phyloP scores from a whole-genome alignment of 2,113 vertebrate species.

The Halcyon malimbica region DNA sequence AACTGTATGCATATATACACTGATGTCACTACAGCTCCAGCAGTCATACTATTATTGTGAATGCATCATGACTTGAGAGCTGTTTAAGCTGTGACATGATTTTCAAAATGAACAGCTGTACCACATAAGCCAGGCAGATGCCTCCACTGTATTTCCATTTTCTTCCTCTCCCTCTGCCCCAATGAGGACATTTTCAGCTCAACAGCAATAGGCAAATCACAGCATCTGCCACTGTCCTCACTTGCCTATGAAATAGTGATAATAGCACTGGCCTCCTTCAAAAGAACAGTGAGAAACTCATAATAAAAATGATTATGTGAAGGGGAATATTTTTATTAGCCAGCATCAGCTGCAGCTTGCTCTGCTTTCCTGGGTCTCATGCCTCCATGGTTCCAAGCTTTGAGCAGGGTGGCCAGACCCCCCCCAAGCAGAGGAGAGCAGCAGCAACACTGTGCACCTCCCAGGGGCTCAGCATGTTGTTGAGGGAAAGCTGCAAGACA shows the following conservation, averaged over 20 bases:
- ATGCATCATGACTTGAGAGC: neutral
- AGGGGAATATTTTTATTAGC: neutral
- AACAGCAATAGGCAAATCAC: neutral
- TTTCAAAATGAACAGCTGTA: slow-evolving; percentile 27
- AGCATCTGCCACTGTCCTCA: neutral
- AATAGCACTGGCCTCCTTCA: neutral
- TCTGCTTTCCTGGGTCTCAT: neutral
- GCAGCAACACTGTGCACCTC: neutral
- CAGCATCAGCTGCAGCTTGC: slow-evolving; percentile 1
- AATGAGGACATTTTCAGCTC: neutral
- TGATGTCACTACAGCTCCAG: neutral
- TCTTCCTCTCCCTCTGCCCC: neutral
- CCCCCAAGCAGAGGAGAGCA: neutral
- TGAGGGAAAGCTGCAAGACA: neutral
- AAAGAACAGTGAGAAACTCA: neutral
- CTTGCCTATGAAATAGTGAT: neutral
- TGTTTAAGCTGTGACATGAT: neutral
- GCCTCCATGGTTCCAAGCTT: neutral
- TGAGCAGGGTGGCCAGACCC: neutral
- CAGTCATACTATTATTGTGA: neutral
- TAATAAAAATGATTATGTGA: neutral
- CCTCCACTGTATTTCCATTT: neutral
- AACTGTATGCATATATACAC: neutral
- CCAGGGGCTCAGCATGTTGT: neutral
- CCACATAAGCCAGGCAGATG: neutral